These are phyloP conservation scores for Cantharis lateralis DNA, from an alignment of 2,888 invertebrate species.

Conservation along the genomic window DNA sequence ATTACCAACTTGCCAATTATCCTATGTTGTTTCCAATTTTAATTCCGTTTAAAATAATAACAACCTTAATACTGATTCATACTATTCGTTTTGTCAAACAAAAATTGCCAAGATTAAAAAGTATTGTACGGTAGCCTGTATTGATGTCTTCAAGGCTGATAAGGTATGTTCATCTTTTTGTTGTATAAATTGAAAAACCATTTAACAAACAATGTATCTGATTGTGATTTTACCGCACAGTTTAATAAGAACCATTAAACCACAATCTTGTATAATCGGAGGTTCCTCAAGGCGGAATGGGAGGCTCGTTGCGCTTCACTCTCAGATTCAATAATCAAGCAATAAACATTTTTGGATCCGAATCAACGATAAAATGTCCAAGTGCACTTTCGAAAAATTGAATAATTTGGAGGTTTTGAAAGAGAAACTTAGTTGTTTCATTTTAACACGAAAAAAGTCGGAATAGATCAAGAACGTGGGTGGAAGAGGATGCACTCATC, in stretches of 20 bases:
- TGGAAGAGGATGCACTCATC: slow-evolving; percentile 44
- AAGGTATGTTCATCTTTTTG: not conserved
- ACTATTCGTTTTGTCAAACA: not conserved
- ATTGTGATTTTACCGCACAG: not conserved
- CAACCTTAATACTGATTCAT: not conserved
- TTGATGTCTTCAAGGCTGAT: not conserved
- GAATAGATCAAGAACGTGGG: slow-evolving; percentile 19
- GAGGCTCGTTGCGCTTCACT: not conserved
- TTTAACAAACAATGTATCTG: not conserved
- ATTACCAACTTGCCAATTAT: slow-evolving; percentile 1
- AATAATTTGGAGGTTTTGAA: not conserved
- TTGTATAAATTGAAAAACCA: not conserved
- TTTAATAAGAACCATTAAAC: not conserved
- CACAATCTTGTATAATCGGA: not conserved
- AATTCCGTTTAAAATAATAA: not conserved
- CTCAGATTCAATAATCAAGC: not conserved
- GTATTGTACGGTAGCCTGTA: not conserved
- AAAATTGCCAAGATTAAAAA: not conserved
- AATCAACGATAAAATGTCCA: too few species aligned
- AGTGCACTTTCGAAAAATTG: not conserved
- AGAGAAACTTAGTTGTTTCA: not conserved
- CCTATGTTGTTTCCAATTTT: not conserved
- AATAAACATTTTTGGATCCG: too few species aligned
- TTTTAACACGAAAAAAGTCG: not conserved
- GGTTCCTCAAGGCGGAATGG: not conserved